Base-by-base conservation (phyloP, 92 coral and sea anemone genomes). In the Bergia puertoricense region DNA sequence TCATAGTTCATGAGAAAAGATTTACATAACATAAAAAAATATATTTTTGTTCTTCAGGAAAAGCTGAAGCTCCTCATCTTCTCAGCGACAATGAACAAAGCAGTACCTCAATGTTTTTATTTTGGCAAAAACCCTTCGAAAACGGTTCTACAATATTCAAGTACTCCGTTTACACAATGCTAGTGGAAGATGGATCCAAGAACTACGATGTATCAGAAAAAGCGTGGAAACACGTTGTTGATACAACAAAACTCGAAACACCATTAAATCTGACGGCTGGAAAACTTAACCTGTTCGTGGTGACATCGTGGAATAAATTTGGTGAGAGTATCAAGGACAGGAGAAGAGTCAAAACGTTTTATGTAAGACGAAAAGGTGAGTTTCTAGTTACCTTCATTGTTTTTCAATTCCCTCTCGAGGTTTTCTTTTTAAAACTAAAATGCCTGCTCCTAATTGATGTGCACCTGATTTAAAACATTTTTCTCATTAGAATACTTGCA, bases 251-350 rank as follows among this genome's bases (percentile, higher is more conserved):
- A 8, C 50, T 56, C 4, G 30, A 57, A 56, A 56, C 85, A 57
- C 66, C 8, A 37, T 7, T 81, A 40, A 81, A 9, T 57, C 1
- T 57, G 42, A 15, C 74, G 4, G 69, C 8, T 22, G 50, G 43
- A 2, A 41, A 13, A 30, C 71, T n/a, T 30, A 57, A 36, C 48
- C 16, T 81, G 0, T 41, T 57, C 5, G 8, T 50, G 5, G 85
- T 81, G 36, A 81, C 85, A 7, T 73, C 85, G 0, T 81, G 85
- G 85, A 81, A 81, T 39, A 41, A 39, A 20, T 81, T 81, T 56
- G 85, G 85, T 14, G 85, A 81, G 72, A 81, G 85, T 37, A 38
- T 50, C 13, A 57, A 4, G 48, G 74, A 81, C 5, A 10, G 13
- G 20, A 57, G 14, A 57, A 81, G 39, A 41, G 16, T 36, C 46